phyloP scores from a whole-genome alignment of 2,888 invertebrate genomes.

The Drosophila tripunctata region DNA sequence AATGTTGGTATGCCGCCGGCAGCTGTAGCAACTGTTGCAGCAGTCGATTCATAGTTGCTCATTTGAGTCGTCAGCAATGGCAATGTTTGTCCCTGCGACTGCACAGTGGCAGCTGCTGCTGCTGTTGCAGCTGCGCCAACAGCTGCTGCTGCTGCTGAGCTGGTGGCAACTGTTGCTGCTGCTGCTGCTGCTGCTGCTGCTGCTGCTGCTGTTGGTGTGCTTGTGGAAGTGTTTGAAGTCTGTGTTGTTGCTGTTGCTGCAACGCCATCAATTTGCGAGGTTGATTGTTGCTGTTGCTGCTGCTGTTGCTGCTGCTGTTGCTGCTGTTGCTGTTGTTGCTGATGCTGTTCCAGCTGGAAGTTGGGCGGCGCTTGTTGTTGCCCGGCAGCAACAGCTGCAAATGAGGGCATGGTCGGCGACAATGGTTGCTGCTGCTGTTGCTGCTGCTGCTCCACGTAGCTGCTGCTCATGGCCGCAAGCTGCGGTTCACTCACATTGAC shows the following conservation, averaged over 20 bases:
- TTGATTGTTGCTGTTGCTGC: too few relatives aligned
- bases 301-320: conserved; percentile 58
- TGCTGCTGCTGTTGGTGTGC: conserved; percentile 44
- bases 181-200: conserved; percentile 33
- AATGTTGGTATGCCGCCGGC: conserved; percentile 37
- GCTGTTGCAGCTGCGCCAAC: conserved; percentile 35
- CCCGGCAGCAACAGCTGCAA: conserved; percentile 67
- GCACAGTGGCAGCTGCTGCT: conserved; percentile 56
- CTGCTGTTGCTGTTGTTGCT: conserved; percentile 53
- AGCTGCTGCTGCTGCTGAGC: conserved; percentile 41
- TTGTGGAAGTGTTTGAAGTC: conserved; percentile 78
- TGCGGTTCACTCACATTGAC: conserved; percentile 19
- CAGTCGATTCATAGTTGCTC: conserved; percentile 66
- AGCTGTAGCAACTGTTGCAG: conserved; percentile 41
- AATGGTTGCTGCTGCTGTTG: conserved; percentile 57
- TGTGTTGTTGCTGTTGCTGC: conserved; percentile 73
- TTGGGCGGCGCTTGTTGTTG: conserved; percentile 55
- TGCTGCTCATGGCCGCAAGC: conserved; percentile 85
- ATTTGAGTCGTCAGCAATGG: conserved; percentile 80
- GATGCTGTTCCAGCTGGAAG: conserved; percentile 59
- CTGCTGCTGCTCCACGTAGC: conserved; percentile 69
- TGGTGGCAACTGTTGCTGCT: too few relatives aligned
- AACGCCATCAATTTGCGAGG: conserved; percentile 16
- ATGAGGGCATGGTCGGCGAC: conserved; percentile 75
- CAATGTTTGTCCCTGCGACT: conserved; percentile 78